Evolutionary conservation across 2,888 invertebrate species (phyloP), one percentile per base, ranked within the genome.

Genomic region (Embidobia sp.): DNA sequence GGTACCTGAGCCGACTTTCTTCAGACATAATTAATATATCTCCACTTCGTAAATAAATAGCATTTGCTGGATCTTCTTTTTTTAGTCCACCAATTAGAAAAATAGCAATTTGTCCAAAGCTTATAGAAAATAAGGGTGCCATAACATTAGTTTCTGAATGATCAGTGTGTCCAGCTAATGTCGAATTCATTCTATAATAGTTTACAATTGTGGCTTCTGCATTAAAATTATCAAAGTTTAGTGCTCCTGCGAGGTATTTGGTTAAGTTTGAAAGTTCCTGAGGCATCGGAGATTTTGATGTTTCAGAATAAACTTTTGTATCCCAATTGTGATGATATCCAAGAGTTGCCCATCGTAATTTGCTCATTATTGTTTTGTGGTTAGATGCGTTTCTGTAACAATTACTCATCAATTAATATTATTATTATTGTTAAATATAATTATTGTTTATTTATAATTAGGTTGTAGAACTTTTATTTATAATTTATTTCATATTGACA

Each of bases 261-360:
- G 94, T 93, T 67, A 98, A 87, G 18, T 90, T 89, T 1, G 90
- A 90, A 59, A 98, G 90, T 83, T 97, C 97, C 8, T 85, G 78
- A 0, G 98, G 98, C 89, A 98, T 95, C 6, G 89, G 85, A 46
- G 92, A 91, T 86, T 91, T 93, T 74, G 91, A 92, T 3, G 91
- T 88, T 89, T 96, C 95, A 64, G 91, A 92, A 85, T 97, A 97
- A 7, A 93, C 93, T 92, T 99, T 99, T 57, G 96, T 95, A 84
- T 97, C 94, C 99, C 99, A 99, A 88, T 99, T 94, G 90, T 99
- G 98, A 90, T 99, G 99, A 88, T 98, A 98, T 8, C 99, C 99
- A 27, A 99, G 90, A 0, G 99, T 99, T 0, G 95, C 93, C 99
- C 99, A 99, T 82, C 99, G 91, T 82, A 99, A 87, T 83, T 93